A percentile compares a stretch with the other conserved stretches of the same genome.
phyloP scores from a whole-genome alignment of 2,888 invertebrate species.

The Zonitis immaculata region DNA sequence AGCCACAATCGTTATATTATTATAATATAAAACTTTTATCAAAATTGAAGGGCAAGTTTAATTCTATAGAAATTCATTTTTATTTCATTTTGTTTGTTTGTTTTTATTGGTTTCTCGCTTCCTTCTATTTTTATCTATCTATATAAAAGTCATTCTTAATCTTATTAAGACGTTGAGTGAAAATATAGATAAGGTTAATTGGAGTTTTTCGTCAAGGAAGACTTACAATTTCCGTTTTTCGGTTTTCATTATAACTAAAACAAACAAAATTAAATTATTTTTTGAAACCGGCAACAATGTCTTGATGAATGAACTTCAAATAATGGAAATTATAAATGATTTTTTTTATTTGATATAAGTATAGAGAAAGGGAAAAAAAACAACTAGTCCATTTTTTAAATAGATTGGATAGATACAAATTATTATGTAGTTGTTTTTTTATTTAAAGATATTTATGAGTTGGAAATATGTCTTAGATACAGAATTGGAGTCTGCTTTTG shows the following conservation, averaged over 20 bases:
- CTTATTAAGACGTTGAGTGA: conserved; percentile 18
- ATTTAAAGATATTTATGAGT: conserved; percentile 16
- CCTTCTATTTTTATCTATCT: conserved; percentile 10
- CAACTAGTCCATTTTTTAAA: conserved; percentile 10
- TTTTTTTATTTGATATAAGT: neutral
- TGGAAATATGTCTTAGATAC: conserved; percentile 13
- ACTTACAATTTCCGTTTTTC: conserved; percentile 7
- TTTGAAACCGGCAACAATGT: neutral
- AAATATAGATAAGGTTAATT: conserved; percentile 21
- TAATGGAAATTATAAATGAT: neutral
- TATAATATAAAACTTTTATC: conserved; percentile 24
- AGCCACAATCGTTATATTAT: conserved; percentile 23
- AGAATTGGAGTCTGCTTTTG: conserved; percentile 9
- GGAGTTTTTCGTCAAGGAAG: conserved; percentile 14
- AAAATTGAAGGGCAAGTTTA: conserved; percentile 7
- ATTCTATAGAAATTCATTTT: conserved; percentile 7
- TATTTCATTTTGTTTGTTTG: no score
- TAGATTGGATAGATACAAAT: conserved; percentile 11
- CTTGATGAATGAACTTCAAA: neutral
- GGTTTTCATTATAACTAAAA: neutral
- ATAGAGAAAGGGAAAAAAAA: no score
- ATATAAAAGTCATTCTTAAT: conserved; percentile 19
- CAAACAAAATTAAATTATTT: neutral
- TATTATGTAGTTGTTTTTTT: conserved; percentile 13
- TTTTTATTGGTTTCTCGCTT: neutral